Conservation (phyloP, 2,113 vertebrate species). For the Neolamprologus sp. region DNA sequence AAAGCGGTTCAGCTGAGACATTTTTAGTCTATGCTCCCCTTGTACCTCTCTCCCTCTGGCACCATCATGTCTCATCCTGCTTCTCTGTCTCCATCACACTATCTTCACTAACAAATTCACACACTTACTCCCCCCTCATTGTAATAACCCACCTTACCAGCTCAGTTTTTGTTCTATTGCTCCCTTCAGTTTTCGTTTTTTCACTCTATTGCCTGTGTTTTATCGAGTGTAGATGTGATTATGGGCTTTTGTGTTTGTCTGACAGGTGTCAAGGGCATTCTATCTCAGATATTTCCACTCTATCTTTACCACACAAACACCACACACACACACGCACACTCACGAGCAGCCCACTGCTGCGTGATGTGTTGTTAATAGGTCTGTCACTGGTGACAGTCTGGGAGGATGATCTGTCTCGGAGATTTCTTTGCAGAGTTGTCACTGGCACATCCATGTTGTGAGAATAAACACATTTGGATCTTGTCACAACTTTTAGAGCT, state of each 20-base stretch:
- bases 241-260: conserved; percentile 52
- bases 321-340: not conserved
- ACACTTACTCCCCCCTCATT: not conserved
- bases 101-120: conserved; percentile 4
- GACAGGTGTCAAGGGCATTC: conserved; percentile 64
- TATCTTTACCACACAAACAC: conserved; percentile 9
- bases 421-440: conserved; percentile 56
- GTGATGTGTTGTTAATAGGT: conserved; percentile 68
- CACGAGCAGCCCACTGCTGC: conserved; percentile 27
- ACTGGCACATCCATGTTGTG: conserved; percentile 35
- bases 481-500: conserved; percentile 62
- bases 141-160: conserved; percentile 14
- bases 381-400: conserved; percentile 62
- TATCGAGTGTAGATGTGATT: conserved; percentile 49
- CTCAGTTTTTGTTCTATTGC: conserved; percentile 8
- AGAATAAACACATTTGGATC: conserved; percentile 66
- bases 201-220: conserved; percentile 18
- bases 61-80: not conserved
- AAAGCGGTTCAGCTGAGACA: not conserved
- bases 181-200: not conserved
- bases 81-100: not conserved
- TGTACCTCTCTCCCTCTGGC: not conserved
- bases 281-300: conserved; percentile 28
- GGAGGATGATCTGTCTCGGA: conserved; percentile 50
- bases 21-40: not conserved